Evolutionary conservation across 2,888 invertebrate species (phyloP), one percentile per base, ranked within the genome.

Genomic region (Volucella inanis): DNA sequence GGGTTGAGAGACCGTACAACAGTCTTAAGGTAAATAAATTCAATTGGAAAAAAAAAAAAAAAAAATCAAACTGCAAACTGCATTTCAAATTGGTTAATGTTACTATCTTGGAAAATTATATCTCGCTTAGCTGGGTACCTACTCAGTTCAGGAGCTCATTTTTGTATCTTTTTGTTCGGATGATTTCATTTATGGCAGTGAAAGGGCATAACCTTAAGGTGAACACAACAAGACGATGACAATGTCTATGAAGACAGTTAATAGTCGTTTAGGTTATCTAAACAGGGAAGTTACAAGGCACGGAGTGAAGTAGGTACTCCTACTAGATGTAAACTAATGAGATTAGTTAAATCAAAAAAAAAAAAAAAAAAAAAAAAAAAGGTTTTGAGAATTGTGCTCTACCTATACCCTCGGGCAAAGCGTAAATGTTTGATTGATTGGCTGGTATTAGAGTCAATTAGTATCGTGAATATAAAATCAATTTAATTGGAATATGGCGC

Each of bases 1-100:
- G 90, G 87, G 88, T 93, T 89, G 96, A 96, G 92, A 94, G 96
- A 90, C 96, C 96, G 64, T 97, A 96, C 92, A 96, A 96, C 93
- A 97, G 97, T 93, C 95, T 97, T 89, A 97, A 92, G 91, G 92
- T 92, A 88, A 91, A 31, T 90, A 65, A 12, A 77, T 76, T 55
- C 75, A 10, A 31, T 31, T 31, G 41, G 43, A 22, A 22, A 22
- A 22, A 22, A 22, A 22, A 22, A 22, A 22, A 2, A 2, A 22
- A 22, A 22, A 70, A 64, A n/a, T n/a, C n/a, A n/a, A n/a, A 70
- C 41, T 18, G 41, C 41, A 50, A 64, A 81, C 75, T 47, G 68
- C 82, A 68, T 78, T 49, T 67, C 74, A 49, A 62, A 67, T 75
- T 49, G 52, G 59, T 74, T 47, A 72, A 15, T 31, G 18, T 12